phyloP scores from a whole-genome alignment of 2,888 invertebrate species.

The Eupithecia vulgata region DNA sequence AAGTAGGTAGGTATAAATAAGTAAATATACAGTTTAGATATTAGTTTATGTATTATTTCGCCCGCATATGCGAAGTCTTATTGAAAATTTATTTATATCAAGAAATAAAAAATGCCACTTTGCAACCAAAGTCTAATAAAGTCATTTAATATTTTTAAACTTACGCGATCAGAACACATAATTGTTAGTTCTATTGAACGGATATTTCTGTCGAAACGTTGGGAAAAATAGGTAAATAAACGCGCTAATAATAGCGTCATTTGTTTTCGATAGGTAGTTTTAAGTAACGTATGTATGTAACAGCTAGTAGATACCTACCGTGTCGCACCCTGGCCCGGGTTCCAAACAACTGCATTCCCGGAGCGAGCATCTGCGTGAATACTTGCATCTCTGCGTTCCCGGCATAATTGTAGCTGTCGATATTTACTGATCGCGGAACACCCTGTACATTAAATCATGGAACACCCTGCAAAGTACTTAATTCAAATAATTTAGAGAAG shows the following conservation, averaged over 20 bases:
- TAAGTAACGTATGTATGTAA: neutral
- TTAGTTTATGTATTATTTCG: neutral
- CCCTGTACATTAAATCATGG: conserved; percentile 5
- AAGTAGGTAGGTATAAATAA: too few species aligned
- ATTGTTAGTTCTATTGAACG: too few species aligned
- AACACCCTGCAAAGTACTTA: neutral
- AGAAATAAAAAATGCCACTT: neutral
- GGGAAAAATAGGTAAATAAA: too few species aligned
- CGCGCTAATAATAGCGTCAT: too few species aligned
- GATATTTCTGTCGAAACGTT: too few species aligned
- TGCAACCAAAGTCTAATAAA: neutral
- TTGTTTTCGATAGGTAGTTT: neutral
- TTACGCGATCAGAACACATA: too few species aligned
- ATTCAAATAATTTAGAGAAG: neutral
- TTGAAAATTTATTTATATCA: neutral
- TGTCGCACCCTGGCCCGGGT: conserved; percentile 36
- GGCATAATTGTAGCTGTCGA: conserved; percentile 47
- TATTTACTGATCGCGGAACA: conserved; percentile 1
- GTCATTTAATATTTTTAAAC: too few species aligned
- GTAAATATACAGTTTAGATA: too few species aligned
- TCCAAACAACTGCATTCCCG: conserved; percentile 59
- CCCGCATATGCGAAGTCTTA: neutral
- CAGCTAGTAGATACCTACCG: conserved; percentile 50
- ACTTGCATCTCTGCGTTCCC: conserved; percentile 47
- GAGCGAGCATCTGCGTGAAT: conserved; percentile 48